These are phyloP conservation scores for Pampusana beccarii DNA, from an alignment of 2,113 vertebrate species.

Conservation along the genomic window DNA sequence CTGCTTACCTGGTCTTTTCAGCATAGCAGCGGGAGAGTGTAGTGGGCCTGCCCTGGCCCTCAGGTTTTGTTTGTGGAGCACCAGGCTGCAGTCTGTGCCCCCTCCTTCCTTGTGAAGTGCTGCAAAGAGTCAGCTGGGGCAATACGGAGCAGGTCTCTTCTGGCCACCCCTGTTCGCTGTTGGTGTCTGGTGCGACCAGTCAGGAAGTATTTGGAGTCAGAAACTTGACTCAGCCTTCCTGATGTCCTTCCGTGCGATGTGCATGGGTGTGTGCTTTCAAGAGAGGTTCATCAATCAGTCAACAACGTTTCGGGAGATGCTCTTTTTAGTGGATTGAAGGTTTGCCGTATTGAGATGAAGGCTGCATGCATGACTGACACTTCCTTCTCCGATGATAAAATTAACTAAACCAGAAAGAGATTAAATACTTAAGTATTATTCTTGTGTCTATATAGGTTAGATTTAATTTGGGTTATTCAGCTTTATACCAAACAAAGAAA, in stretches of 20 bases:
- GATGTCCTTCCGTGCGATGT: not conserved
- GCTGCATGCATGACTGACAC: not conserved
- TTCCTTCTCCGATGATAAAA: not conserved
- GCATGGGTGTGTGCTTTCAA: not conserved
- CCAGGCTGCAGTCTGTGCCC: not conserved
- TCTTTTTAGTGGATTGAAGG: not conserved
- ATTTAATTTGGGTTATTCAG: not conserved
- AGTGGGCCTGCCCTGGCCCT: not conserved
- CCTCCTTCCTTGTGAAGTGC: rapidly evolving
- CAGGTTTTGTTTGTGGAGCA: not conserved
- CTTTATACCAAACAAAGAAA: not conserved
- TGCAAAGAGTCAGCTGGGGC: not conserved
- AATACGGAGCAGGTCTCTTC: not conserved
- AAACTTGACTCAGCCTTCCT: not conserved
- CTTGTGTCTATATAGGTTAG: not conserved
- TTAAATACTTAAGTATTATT: not conserved
- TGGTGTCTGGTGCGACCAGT: not conserved
- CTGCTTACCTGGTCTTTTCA: not conserved
- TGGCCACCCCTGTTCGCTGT: not conserved
- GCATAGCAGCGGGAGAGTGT: rapidly evolving
- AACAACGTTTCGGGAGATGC: not conserved
- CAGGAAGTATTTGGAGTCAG: not conserved
- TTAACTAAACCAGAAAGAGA: not conserved
- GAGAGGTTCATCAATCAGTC: not conserved
- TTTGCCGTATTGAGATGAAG: not conserved